Base-by-base conservation (phyloP, 2,888 invertebrate genomes). In the Hyposoter didymator region DNA sequence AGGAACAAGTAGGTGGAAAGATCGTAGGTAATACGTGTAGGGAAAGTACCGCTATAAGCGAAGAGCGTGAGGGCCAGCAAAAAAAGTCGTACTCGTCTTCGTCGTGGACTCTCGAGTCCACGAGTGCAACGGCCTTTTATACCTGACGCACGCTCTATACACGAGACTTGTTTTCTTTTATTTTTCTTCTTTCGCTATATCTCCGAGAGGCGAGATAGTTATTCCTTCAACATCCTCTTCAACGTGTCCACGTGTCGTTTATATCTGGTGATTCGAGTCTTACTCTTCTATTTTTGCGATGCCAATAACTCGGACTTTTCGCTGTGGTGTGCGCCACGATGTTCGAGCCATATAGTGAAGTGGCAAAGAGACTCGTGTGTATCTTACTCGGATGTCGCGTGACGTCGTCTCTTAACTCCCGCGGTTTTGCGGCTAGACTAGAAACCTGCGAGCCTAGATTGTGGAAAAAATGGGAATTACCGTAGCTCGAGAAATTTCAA, bases 91-190 rank as follows among this genome's bases (percentile, higher is more conserved):
- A 64, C 59, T 74, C 74, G 66, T 82, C 82, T 79, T 79, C 75
- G 82, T 78, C 82, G 80, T 39, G 64, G 75, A 67, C 70, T 72
- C 78, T 75, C 75, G 74, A 90, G 90, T 88, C 87, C 88, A 88
- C 82, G 91, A 91, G 92, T 92, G 91, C 92, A 92, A 92, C 90
- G 92, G 91, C 92, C 92, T 92, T 91, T 91, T 75, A 67, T 75
- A 69, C 45, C 67, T 67, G 67, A 90, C 91, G 49, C 59, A 88
- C 90, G 89, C 62, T 81, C 72, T 67, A 59, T 73, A 83, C 76
- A 12, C 49, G 67, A 69, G 69, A 69, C 17, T 4, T 35, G 39
- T 55, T 22, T 73, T 22, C 43, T 43, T 39, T 45, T 39, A 39
- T 43, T 59, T 43, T 32, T 10, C 1, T 45, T 62, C 6, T 19